These are phyloP conservation scores for Lepus timidus DNA, from an alignment of 2,113 vertebrate genomes.

Conservation along the genomic window DNA sequence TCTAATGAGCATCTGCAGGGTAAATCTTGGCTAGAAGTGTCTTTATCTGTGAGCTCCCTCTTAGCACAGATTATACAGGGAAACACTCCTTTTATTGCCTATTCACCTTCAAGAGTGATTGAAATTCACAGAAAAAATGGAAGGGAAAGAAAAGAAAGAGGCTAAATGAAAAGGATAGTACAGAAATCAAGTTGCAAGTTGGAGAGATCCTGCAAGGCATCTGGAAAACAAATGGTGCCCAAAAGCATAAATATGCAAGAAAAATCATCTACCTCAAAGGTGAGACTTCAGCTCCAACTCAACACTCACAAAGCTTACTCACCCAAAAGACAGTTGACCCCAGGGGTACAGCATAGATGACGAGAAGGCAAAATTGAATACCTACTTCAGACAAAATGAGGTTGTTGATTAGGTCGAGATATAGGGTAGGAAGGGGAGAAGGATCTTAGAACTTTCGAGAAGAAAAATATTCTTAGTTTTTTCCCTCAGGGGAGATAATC, in stretches of 20 bases:
- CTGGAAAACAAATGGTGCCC: background rate
- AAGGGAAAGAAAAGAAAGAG: background rate
- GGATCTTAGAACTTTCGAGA: background rate
- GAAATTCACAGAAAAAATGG: background rate
- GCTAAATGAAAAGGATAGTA: background rate
- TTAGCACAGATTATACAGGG: background rate
- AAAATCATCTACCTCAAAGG: background rate
- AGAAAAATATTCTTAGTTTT: slow-evolving; percentile 54
- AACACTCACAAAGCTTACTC: background rate
- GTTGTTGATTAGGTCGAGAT: background rate
- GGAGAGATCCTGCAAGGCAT: background rate
- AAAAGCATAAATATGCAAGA: background rate
- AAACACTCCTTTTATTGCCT: background rate
- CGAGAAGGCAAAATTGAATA: background rate
- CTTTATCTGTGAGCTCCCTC: background rate
- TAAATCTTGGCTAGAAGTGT: background rate
- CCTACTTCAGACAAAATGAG: background rate
- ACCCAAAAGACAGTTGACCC: background rate
- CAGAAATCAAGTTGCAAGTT: background rate
- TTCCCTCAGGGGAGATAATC: slow-evolving; percentile 18
- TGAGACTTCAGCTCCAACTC: background rate
- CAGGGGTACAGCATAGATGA: background rate
- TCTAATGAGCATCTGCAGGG: background rate
- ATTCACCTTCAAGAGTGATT: background rate
- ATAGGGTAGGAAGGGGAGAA: background rate